These are phyloP conservation scores for Ferdinandea cuprea DNA, from an alignment of 2,888 invertebrate species.

Conservation along the genomic window DNA sequence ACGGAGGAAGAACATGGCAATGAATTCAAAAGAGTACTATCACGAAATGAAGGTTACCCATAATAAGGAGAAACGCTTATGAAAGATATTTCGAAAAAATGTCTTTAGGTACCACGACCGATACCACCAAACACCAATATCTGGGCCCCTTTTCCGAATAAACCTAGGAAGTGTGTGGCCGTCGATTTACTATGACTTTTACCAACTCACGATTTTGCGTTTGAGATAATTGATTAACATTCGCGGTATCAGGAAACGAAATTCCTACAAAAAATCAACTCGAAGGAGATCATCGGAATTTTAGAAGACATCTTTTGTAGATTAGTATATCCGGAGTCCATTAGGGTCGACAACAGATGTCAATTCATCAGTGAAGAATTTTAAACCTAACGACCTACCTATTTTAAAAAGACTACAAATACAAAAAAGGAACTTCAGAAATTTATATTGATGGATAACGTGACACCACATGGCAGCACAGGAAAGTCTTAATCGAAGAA, in stretches of 20 bases:
- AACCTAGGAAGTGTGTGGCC: constrained; percentile 29
- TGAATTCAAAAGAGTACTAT: too few species aligned
- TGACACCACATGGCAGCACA: constrained; percentile 63
- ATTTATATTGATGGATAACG: constrained; percentile 54
- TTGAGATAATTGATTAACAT: constrained; percentile 30
- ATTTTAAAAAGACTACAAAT: too few species aligned
- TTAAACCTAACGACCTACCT: constrained; percentile 11
- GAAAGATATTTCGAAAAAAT: constrained; percentile 51
- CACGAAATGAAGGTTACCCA: constrained; percentile 42
- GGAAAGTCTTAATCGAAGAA: constrained; percentile 60
- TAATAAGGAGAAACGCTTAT: constrained; percentile 51
- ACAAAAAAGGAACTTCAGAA: too few species aligned
- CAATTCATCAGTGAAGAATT: background rate
- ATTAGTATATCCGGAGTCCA: constrained; percentile 14
- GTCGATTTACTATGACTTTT: constrained; percentile 21
- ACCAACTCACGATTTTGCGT: constrained; percentile 46
- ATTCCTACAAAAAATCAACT: constrained; percentile 1
- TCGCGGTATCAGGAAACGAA: constrained; percentile 15
- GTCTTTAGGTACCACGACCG: too few species aligned
- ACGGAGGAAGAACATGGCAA: too few species aligned
- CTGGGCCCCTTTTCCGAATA: constrained; percentile 15
- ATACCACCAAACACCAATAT: too few species aligned
- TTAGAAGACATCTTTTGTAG: constrained; percentile 34
- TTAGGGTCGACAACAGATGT: background rate
- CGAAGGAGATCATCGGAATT: too few species aligned